Evolutionary conservation across 1,140 invertebrate species (phyloP).

Genomic region (Zaprionus davidi): DNA sequence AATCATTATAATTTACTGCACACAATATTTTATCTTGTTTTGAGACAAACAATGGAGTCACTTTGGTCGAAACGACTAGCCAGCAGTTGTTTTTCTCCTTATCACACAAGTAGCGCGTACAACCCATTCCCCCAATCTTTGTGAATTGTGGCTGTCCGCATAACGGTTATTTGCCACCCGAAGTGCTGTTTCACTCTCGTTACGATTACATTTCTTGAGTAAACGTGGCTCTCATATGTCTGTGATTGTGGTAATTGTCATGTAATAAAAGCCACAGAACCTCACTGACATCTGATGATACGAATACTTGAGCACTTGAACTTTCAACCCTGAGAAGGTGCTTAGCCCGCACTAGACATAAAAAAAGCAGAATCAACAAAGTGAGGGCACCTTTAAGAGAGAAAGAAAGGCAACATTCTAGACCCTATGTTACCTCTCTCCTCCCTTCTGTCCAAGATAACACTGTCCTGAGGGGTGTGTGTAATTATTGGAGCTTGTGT

Average conservation of each 20-base stretch:
- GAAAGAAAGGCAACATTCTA: background rate
- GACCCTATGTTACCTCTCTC: background rate
- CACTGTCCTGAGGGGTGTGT: background rate
- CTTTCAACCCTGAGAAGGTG: constrained; percentile 48
- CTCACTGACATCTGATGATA: constrained; percentile 28
- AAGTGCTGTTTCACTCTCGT: constrained; percentile 70
- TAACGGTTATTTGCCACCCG: constrained; percentile 65
- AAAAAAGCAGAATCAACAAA: constrained; percentile 61
- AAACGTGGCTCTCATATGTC: constrained; percentile 62
- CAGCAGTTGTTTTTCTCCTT: background rate
- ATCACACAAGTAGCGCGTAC: background rate
- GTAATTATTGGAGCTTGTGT: constrained; percentile 59
- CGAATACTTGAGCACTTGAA: constrained; percentile 44
- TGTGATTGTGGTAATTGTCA: constrained; percentile 78
- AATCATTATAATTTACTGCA: background rate
- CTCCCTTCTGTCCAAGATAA: background rate
- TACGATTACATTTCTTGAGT: constrained; percentile 52
- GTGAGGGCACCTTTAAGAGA: constrained; percentile 13
- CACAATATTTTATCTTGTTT: background rate
- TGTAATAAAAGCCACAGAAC: constrained; percentile 66
- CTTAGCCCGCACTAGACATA: background rate
- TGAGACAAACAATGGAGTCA: background rate
- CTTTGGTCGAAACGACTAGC: background rate
- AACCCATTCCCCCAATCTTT: constrained; percentile 3
- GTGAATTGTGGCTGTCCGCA: constrained; percentile 19